These are phyloP conservation scores for Antheraea mylitta DNA, from an alignment of 1,140 invertebrate genomes.

Conservation along the genomic window DNA sequence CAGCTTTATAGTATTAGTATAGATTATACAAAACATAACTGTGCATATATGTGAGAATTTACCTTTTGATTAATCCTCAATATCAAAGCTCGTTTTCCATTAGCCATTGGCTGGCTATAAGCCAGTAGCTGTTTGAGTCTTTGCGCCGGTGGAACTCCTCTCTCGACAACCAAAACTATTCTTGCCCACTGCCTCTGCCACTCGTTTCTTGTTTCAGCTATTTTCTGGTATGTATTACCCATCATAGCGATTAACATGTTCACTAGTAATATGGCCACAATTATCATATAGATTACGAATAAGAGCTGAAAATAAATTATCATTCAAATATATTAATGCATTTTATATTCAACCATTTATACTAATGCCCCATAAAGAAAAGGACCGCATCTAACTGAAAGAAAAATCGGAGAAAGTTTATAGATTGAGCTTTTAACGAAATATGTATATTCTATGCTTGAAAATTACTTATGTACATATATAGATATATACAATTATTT, in stretches of 20 bases:
- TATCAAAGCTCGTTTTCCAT: constrained; percentile 92
- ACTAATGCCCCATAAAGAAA: too few species aligned
- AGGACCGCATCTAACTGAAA: too few species aligned
- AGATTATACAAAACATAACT: too few species aligned
- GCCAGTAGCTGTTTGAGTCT: constrained; percentile 90
- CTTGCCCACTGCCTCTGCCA: constrained; percentile 99
- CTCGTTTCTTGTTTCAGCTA: constrained; percentile 97
- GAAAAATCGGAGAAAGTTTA: too few species aligned
- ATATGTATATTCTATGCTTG: too few species aligned
- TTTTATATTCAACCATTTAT: too few species aligned
- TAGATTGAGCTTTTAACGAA: too few species aligned
- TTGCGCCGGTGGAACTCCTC: constrained; percentile 94
- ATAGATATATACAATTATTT: too few species aligned
- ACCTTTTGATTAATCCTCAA: constrained; percentile 91
- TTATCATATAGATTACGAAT: constrained; percentile 97
- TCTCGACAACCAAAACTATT: constrained; percentile 97
- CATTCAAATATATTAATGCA: too few species aligned
- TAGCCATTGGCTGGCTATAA: constrained; percentile 98
- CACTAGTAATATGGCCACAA: constrained; percentile 96
- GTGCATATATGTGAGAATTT: constrained; percentile 34
- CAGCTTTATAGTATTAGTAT: too few species aligned
- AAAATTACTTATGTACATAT: too few species aligned
- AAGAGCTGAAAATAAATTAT: constrained; percentile 83
- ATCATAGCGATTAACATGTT: constrained; percentile 99
- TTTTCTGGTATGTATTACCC: constrained; percentile 99